Base-by-base conservation (phyloP, 2,797 vertebrate genomes). In the Cossypha polioptera region DNA sequence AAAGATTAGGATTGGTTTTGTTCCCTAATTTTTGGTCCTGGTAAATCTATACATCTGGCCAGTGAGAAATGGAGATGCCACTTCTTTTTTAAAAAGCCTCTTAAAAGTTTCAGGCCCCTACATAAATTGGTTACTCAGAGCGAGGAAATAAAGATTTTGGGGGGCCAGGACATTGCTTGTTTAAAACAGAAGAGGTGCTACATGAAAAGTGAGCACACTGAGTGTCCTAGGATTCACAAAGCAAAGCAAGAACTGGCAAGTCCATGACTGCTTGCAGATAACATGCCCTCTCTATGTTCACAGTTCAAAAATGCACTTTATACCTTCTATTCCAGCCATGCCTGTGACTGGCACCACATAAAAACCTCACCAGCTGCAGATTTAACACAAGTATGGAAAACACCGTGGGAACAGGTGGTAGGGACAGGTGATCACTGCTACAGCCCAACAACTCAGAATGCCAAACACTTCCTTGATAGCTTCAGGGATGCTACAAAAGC, bases 281-380 rank as follows among this genome's bases (percentile, higher is more conserved):
- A 72, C 57, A 59, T 7, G 14, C 5, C 11, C 40, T 82, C 51
- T 53, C 17, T 19, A 53, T 19, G 29, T 31, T 38, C 28, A 40
- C 1, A 4, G 36, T 3, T 43, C 33, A 33, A 67, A 63, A 68
- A 33, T 12, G 45, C 50, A 61, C n/a, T 67, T 45, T 5, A 20
- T 5, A 59, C 11, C 79, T 78, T 47, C 67, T 19, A 0, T 10
- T 57, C 21, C 35, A 67, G 33, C 43, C 58, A 6, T 17, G 62
- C 53, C n/a, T 33, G 8, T 0, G 1, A 59, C 10, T 67, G 20
- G 15, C 19, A 55, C 5, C 24, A 42, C 72, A 57, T 1, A 45
- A 12, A 45, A 54, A 48, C 10, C 18, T 33, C 15, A 10, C 1
- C 50, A 55, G 45, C 61, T 76, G 63, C 82, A 78, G 42, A 29